Base-by-base conservation (phyloP, 2,888 invertebrate species). In the Aromia moschata region DNA sequence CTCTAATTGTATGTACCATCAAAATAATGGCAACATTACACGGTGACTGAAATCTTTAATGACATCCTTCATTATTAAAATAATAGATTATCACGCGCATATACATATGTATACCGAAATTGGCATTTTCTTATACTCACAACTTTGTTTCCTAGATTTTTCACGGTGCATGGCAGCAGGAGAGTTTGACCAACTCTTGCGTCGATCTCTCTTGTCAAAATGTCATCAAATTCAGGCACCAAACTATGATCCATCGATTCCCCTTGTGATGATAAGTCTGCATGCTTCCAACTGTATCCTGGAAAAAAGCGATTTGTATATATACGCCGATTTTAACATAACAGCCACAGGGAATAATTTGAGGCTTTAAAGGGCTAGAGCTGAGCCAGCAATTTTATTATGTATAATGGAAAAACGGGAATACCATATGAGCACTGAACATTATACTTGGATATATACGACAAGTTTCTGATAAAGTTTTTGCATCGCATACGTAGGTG, bases 121-220 rank as follows among this genome's bases (percentile, higher is more conserved):
- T n/a, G n/a, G n/a, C n/a, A n/a, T n/a, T n/a, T n/a, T n/a, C n/a
- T n/a, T 25, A 25, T 33, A 74, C 80, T 77, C 68, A 81, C 81
- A 72, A 80, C 78, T 77, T 80, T 81, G 64, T 79, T 80, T 47
- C 78, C 78, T 10, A 80, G 71, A 64, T 79, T 72, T 52, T 74
- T 73, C 11, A 81, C 79, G 15, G 77, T 78, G 62, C 81, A 81
- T 11, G 81, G 80, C 56, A 81, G 68, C 55, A 79, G 74, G 14
- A 80, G 75, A 16, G 81, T 79, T 66, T 81, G 79, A 12, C 80
- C 81, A 31, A 71, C 70, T 20, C 68, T 68, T 11, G 80, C 81
- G 44, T 77, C 74, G 15, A 79, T 69, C 62, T 75, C 74, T 62
- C 71, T 73, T 41, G 70, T 71, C 49, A 68, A 61, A 56, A 75